Conservation (phyloP, 2,888 invertebrate species). For the Epsilonema sp. region DNA sequence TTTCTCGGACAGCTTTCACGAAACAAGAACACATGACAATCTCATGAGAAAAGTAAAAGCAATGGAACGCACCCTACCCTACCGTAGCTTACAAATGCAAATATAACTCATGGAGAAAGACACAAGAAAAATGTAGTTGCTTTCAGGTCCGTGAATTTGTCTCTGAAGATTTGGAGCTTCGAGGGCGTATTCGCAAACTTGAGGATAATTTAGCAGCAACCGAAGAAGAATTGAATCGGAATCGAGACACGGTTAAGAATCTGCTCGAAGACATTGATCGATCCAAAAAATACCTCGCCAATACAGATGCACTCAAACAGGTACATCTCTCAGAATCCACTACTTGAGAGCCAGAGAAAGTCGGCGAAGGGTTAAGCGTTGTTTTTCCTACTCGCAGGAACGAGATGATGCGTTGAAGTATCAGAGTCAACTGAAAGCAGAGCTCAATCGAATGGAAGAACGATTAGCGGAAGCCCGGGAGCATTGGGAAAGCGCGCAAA, state of each 20-base stretch:
- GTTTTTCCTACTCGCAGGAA: no score
- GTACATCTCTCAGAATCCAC: background rate
- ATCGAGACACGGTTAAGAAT: constrained; percentile 1
- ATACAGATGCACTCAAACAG: background rate
- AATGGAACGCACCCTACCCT: no score
- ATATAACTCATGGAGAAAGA: background rate
- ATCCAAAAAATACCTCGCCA: background rate
- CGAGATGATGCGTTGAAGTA: background rate
- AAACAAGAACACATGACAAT: background rate
- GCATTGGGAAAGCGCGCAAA: background rate
- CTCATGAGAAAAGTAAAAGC: background rate
- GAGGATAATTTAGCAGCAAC: background rate
- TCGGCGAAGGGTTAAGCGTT: no score
- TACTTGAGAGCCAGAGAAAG: background rate
- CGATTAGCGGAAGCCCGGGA: background rate
- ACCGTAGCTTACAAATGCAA: background rate
- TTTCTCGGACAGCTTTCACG: background rate
- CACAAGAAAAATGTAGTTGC: background rate
- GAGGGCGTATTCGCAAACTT: background rate
- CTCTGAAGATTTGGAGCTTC: background rate
- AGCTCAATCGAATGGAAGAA: constrained; percentile 1
- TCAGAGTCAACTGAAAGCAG: background rate
- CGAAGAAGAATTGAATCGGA: constrained; percentile 1
- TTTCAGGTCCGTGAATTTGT: constrained; percentile 1
- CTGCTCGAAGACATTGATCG: constrained; percentile 5